These are phyloP conservation scores for Drosophila mojavensis DNA, from an alignment of 1,140 invertebrate species.

Conservation along the genomic window DNA sequence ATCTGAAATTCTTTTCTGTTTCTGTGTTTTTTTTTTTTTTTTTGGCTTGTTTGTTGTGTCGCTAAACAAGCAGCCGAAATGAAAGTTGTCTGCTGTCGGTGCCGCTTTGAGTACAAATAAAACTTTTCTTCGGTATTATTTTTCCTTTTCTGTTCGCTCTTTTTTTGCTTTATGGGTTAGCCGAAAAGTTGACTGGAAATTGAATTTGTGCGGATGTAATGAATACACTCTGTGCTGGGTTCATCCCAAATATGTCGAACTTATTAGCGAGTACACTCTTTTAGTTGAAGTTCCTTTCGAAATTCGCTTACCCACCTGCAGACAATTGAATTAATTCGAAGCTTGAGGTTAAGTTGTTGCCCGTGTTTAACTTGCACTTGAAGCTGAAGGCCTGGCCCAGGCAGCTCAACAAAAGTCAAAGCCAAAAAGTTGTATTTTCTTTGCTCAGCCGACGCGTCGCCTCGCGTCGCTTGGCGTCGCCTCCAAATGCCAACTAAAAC, in stretches of 20 bases:
- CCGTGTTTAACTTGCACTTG: constrained; percentile 62
- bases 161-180: constrained; percentile 42
- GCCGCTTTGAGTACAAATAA: constrained; percentile 46
- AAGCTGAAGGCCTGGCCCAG: constrained; percentile 31
- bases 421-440: constrained; percentile 46
- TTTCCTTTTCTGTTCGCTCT: constrained; percentile 12
- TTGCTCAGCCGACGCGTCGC: not conserved
- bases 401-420: constrained; percentile 54
- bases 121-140: constrained; percentile 37
- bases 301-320: constrained; percentile 40
- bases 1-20: constrained; percentile 20
- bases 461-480: constrained; percentile 9
- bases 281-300: not conserved
- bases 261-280: constrained; percentile 59
- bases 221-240: constrained; percentile 45
- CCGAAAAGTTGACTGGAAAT: constrained; percentile 67
- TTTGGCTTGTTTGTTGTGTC: constrained; percentile 64
- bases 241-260: constrained; percentile 58
- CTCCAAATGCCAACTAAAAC: constrained; percentile 39
- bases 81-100: constrained; percentile 65
- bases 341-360: constrained; percentile 42
- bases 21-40: not conserved
- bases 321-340: constrained; percentile 68
- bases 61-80: constrained; percentile 35
- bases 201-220: constrained; percentile 69